phyloP scores from a whole-genome alignment of 1,140 invertebrate genomes.

The Bombus breviceps region DNA sequence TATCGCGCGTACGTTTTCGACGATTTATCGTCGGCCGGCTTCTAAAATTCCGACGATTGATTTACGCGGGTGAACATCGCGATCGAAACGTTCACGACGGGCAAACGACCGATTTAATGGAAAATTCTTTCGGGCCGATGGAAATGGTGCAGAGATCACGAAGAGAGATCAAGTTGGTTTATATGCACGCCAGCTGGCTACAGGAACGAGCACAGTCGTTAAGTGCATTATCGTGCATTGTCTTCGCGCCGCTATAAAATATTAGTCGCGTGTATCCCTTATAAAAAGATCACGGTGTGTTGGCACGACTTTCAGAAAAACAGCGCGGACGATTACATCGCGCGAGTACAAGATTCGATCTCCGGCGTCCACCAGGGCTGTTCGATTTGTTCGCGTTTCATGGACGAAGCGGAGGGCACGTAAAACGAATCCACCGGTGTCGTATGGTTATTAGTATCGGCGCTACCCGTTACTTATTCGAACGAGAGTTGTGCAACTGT shows the following conservation, averaged over 20 bases:
- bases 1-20: neutral
- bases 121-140: conserved; percentile 40
- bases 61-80: neutral
- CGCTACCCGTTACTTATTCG: conserved; percentile 47
- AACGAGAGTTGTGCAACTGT: neutral
- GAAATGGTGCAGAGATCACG: conserved; percentile 6
- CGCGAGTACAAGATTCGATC: neutral
- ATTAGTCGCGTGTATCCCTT: conserved; percentile 10
- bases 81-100: neutral
- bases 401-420: neutral
- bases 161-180: conserved; percentile 15
- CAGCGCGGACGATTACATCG: neutral
- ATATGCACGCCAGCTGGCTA: neutral
- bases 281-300: neutral
- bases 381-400: neutral
- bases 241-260: conserved; percentile 43
- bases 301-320: conserved; percentile 4
- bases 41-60: conserved; percentile 10
- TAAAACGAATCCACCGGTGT: neutral
- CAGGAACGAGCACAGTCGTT: neutral
- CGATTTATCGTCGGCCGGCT: conserved; percentile 5
- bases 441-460: neutral
- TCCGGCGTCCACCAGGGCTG: neutral
- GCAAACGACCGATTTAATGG: conserved; percentile 13
- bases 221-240: conserved; percentile 49